Base-by-base conservation (phyloP, 2,797 vertebrate genomes). In the Neosilurus hyrtlii region DNA sequence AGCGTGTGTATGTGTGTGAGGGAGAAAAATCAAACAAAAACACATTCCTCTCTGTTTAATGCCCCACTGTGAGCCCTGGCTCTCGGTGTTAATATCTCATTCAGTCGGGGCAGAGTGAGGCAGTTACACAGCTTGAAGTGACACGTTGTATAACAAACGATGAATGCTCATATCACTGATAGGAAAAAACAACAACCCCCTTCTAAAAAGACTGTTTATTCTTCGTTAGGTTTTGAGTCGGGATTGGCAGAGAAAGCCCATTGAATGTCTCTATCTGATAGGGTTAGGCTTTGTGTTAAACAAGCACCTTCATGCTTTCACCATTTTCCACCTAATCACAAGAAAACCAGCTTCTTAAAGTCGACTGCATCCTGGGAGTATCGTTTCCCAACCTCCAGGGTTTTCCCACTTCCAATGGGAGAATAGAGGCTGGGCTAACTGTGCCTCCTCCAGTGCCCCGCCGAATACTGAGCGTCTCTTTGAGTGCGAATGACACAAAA, bases 111-210 rank as follows among this genome's bases (percentile, higher is more conserved):
- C 82, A 62, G 54, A 67, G 35, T 20, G 82, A 78, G 74, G 74
- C 82, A 61, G 74, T 77, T 78, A 83, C 82, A 68, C 82, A 78
- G 74, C 74, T 83, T 78, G 54, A 83, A 77, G 65, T 76, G 65
- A 68, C 81, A 8, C 37, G 22, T 68, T 70, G 81, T 77, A 51
- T 68, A 83, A 83, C 54, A 71, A 74, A 68, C 57, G 66, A 83
- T 56, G 63, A 61, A 43, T 62, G 65, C 74, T 62, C 43, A 74
- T 62, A 82, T 74, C 82, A 35, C 51, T 26, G 65, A 78, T 59
- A 24, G 24, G 66, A 35, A 10, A 65, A n/a, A 56, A 43, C 6
- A 43, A 43, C 81, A 43, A 26, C 56, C 30, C 4, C 9, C 49
- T 18, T 35, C 15, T 37, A 51, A 68, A 79, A 57, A 77, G 30